Base-by-base conservation (phyloP, 2,888 invertebrate genomes). In the Oscheius sp. region DNA sequence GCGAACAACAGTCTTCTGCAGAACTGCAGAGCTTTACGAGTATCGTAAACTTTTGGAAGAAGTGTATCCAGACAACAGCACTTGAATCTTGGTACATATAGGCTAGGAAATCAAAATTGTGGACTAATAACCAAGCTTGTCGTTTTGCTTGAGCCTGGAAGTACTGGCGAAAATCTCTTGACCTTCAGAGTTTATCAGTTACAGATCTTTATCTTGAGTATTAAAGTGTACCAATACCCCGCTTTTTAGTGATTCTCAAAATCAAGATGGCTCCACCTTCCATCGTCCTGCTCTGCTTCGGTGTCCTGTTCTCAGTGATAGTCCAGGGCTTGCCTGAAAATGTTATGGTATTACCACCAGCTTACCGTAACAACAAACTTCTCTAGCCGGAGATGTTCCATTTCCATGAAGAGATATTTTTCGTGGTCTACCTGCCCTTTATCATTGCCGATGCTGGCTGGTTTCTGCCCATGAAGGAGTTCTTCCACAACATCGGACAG, bases 401-500 rank as follows among this genome's bases (percentile, higher is more conserved):
- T 13, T 29, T 82, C 32, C 13, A 55, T 1, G 65, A 96, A 1
- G 94, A 95, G 90, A 94, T 95, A 21, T 98, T 98, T 92, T 98
- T 97, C 92, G 93, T 96, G 82, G 96, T 95, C 90, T 95, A 96
- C 94, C 92, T 98, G 87, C 98, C 98, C 50, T 97, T 97, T 57
- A 98, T 98, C 87, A 97, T 98, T 84, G 92, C 97, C 88, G 98
- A 98, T 89, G 97, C 98, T 2, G 98, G 98, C 13, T 97, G 97
- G 90, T 97, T 96, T 90, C 96, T 97, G 96, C 96, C 96, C 37
- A 96, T 96, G 90, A 92, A 96, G 87, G 92, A 96, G 86, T 98
- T 98, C 92, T 97, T 98, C 90, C 73, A 96, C 90, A 96, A 98
- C 90, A 92, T 98, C 82, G 96, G 96, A 85, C 96, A 96, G 74